These are phyloP conservation scores for Pocillopora damicornis DNA, from an alignment of 64 coral and sea anemone genomes.

Conservation along the genomic window DNA sequence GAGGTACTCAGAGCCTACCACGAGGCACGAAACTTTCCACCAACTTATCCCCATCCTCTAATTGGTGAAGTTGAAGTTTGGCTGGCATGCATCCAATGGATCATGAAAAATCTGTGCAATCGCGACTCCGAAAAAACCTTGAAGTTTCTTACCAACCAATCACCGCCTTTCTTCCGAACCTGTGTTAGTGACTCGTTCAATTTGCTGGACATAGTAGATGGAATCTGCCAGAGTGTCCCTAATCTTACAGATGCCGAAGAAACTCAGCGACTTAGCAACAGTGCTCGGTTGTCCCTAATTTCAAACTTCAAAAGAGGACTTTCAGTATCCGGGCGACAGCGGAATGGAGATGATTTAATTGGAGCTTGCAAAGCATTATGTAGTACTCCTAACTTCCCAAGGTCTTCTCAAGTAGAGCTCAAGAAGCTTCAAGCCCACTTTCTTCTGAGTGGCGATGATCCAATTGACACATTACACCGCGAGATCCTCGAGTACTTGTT, in stretches of 20 bases:
- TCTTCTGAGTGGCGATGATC: constrained; percentile 38
- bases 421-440: constrained; percentile 63
- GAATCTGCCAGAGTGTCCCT: constrained; percentile 50
- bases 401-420: constrained; percentile 42
- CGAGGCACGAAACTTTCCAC: constrained; percentile 56
- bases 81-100: constrained; percentile 66
- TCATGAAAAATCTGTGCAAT: constrained; percentile 29
- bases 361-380: constrained; percentile 63
- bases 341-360: constrained; percentile 44
- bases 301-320: constrained; percentile 9
- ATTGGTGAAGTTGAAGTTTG: constrained; percentile 81
- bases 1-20: constrained; percentile 22
- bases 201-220: constrained; percentile 60
- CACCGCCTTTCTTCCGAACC: constrained; percentile 41
- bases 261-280: constrained; percentile 31
- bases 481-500: constrained; percentile 48
- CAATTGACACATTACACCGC: constrained; percentile 29
- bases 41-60: constrained; percentile 62
- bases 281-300: constrained; percentile 39
- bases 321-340: neutral
- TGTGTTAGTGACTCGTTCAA: constrained; percentile 60
- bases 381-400: constrained; percentile 52
- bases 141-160: constrained; percentile 26
- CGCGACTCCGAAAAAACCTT: constrained; percentile 37
- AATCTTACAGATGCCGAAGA: constrained; percentile 63